A percentile compares a stretch with the other conserved stretches of the same genome.
phyloP scores from a whole-genome alignment of 2,888 invertebrate species.

The Arge pagana region DNA sequence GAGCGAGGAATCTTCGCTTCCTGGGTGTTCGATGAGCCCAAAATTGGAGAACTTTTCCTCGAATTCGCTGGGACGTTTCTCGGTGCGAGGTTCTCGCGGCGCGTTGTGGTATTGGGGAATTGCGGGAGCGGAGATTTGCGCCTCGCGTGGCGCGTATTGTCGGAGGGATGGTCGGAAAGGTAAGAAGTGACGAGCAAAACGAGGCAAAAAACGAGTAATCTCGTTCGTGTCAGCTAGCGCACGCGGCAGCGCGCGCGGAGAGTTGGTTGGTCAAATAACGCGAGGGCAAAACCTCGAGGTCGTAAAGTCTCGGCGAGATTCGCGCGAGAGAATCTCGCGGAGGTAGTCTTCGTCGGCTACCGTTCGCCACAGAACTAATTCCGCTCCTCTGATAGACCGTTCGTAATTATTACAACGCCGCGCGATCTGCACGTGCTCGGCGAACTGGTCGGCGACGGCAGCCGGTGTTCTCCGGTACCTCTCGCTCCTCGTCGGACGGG shows the following conservation, averaged over 20 bases:
- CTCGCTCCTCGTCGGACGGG: constrained; percentile 4
- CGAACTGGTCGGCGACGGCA: too few species aligned
- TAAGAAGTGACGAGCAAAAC: constrained; percentile 34
- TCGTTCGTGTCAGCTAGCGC: not conserved
- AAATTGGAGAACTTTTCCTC: too few species aligned
- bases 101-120: too few species aligned
- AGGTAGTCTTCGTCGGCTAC: constrained; percentile 9
- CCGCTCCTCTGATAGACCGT: constrained; percentile 32
- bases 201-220: constrained; percentile 40
- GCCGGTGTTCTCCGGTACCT: not conserved
- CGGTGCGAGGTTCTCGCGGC: too few species aligned
- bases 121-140: too few species aligned
- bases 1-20: too few species aligned
- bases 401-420: constrained; percentile 5
- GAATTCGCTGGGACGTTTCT: too few species aligned
- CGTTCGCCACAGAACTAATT: constrained; percentile 34
- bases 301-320: constrained; percentile 38
- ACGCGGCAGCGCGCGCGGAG: constrained; percentile 24
- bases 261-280: constrained; percentile 37
- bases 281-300: constrained; percentile 34
- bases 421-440: constrained; percentile 19
- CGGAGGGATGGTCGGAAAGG: constrained; percentile 41
- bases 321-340: constrained; percentile 9
- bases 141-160: not conserved
- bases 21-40: too few species aligned